phyloP scores from a whole-genome alignment of 2,888 invertebrate genomes.

The Drosophila greeni region DNA sequence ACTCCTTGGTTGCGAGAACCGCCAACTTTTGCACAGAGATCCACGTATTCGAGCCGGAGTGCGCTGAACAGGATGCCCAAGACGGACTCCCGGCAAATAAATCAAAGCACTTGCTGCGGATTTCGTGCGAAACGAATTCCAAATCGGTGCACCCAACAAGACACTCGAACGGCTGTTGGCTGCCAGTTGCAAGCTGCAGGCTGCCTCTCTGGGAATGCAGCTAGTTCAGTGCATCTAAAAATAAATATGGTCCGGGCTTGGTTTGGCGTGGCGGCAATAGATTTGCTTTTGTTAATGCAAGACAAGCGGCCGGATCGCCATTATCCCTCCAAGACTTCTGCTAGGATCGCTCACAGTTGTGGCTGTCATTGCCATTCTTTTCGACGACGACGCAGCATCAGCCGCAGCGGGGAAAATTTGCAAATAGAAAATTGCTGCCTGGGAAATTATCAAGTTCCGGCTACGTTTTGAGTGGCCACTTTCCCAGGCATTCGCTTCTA shows the following conservation, averaged over 20 bases:
- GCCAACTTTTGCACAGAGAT: conserved; percentile 34
- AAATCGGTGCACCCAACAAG: conserved; percentile 52
- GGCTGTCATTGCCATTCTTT: conserved; percentile 28
- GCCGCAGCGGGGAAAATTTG: conserved; percentile 54
- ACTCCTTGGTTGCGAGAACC: conserved; percentile 40
- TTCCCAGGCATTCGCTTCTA: conserved; percentile 20
- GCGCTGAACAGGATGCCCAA: conserved; percentile 49
- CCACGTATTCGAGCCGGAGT: conserved; percentile 54
- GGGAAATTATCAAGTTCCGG: conserved; percentile 64
- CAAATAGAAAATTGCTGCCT: conserved; percentile 58
- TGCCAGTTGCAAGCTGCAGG: conserved; percentile 12
- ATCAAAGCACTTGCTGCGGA: conserved; percentile 55
- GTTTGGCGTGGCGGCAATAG: conserved; percentile 28
- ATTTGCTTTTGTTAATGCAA: conserved; percentile 59
- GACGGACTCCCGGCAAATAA: conserved; percentile 19
- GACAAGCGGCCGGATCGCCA: conserved; percentile 35
- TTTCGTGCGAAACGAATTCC: conserved; percentile 67
- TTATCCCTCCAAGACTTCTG: conserved; percentile 20
- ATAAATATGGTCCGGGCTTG: conserved; percentile 37
- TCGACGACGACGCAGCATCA: neutral
- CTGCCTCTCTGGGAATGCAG: conserved; percentile 24
- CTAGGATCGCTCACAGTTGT: conserved; percentile 41
- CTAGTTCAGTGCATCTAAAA: conserved; percentile 52
- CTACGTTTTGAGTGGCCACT: conserved; percentile 12
- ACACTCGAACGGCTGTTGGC: conserved; percentile 24